Evolutionary conservation across 2,113 vertebrate genomes (phyloP).

Genomic region (Embiotoca jacksoni): DNA sequence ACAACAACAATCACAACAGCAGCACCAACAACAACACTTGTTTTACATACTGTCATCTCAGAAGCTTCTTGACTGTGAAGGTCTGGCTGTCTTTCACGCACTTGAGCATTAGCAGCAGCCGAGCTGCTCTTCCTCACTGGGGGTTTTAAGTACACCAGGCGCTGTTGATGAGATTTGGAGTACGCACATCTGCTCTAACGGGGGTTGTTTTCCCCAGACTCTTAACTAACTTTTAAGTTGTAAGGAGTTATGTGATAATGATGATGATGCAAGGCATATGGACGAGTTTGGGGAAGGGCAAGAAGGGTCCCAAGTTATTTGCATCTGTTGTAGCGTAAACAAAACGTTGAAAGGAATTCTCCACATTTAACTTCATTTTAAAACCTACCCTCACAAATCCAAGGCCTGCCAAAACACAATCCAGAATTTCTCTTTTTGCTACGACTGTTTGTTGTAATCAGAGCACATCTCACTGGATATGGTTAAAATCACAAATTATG

Average conservation of each 20-base stretch:
- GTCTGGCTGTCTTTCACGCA: slow-evolving; percentile 4
- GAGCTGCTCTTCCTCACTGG: slow-evolving; percentile 1
- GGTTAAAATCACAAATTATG: too few species aligned
- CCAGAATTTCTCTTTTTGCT: background rate
- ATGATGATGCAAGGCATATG: background rate
- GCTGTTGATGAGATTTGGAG: slow-evolving; percentile 20
- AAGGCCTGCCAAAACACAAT: too few species aligned
- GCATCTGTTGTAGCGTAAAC: too few species aligned
- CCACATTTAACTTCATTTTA: too few species aligned
- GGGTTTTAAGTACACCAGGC: slow-evolving; percentile 17
- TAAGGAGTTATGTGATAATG: slow-evolving; percentile 1
- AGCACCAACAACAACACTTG: slow-evolving; percentile 24
- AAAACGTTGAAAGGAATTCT: too few species aligned
- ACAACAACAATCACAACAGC: slow-evolving; percentile 3
- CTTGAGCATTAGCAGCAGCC: background rate
- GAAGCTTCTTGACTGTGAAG: background rate
- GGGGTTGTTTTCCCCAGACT: slow-evolving; percentile 27
- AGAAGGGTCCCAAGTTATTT: too few species aligned
- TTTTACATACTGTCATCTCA: slow-evolving; percentile 37
- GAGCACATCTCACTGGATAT: too few species aligned
- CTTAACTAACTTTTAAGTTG: slow-evolving; percentile 11
- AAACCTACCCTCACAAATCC: too few species aligned
- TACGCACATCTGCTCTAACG: slow-evolving; percentile 35
- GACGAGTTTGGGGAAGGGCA: background rate
- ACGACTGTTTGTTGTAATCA: too few species aligned